Evolutionary conservation across 2,888 invertebrate species (phyloP), one percentile per base, ranked within the genome.

Genomic region (Drosophila algonquin): DNA sequence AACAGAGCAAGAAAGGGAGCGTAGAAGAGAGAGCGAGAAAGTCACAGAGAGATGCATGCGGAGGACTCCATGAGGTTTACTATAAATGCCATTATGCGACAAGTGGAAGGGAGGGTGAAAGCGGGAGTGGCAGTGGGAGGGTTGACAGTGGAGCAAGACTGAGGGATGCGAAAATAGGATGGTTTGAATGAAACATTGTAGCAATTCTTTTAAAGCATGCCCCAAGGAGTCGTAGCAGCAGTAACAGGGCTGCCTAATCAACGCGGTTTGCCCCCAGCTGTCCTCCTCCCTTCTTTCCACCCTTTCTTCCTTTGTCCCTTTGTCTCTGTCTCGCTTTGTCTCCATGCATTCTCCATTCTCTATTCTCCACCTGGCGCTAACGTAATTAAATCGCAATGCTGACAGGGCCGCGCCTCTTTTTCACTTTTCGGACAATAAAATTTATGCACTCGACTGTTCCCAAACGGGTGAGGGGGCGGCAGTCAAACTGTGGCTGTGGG

Each of bases 341-440:
- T n/a, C n/a, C 32, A 50, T 58, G 57, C 48, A 71, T 58, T 58
- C 40, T 50, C 63, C 71, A 72, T 58, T 30, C 7, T 27, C 63
- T 71, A 72, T 63, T 27, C 8, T 30, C 63, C 71, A 72, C 57
- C 64, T 63, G 56, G 24, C 54, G 72, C 67, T 80, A 79, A 83
- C 82, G 82, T 85, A 85, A 83, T 83, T 86, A 83, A 83, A 85
- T 80, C 78, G 80, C 85, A 79, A 77, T 81, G 78, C 76, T 72
- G 65, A 65, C 74, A 63, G 8, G 57, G 72, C 57, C 51, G 46
- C 46, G 51, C 56, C 71, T 50, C 60, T 54, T 68, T 50, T 53
- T 45, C 58, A 62, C 69, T 57, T 82, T 85, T 82, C 65, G 70
- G 65, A 83, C 79, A 83, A 83, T 86, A 80, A 76, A 85, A 85